Evolutionary conservation across 2,888 invertebrate genomes (phyloP), one percentile per base, ranked within the genome.

Genomic region (Neria commutata): DNA sequence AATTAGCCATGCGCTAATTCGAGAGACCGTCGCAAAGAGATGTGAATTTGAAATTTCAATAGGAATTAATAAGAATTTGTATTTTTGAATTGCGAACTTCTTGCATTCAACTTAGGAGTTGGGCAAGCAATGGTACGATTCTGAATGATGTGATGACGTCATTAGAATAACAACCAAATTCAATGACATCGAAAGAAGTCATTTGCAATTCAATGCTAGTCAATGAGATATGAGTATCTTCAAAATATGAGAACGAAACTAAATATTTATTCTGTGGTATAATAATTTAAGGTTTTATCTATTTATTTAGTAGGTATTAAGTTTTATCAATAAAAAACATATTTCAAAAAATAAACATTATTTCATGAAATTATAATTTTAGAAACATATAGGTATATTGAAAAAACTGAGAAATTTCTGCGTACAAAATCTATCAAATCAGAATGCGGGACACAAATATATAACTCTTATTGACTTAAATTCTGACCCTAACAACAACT

Each of bases 261-360:
- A 55, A 23, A 24, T 14, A 48, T 51, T 52, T 56, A 58, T 54
- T 63, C 63, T 63, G 61, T 63, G 61, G 63, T 63, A 61, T 63
- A 50, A 51, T 63, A 58, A 56, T 48, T 60, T 61, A 63, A 58
- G 58, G 14, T 17, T 21, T 47, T 58, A 56, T 52, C 42, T 55
- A 52, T 47, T 54, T 50, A 54, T 29, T 29, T 48, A 42, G n/a
- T 16, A 42, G 19, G 5, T 6, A 10, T n/a, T 10, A 42, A 42
- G 6, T 11, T 29, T 29, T 8, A 29, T 29, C 6, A 29, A 29
- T 29, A 29, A 6, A n/a, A n/a, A n/a, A n/a, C n/a, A n/a, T n/a
- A n/a, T n/a, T n/a, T n/a, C 11, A 29, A 29, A 29, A 29, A 11
- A 8, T 29, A 56, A n/a, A 37, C 40, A 49, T 49, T 51, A 51